Base-by-base conservation (phyloP, 2,888 invertebrate species). In the Ametastegia equiseti region DNA sequence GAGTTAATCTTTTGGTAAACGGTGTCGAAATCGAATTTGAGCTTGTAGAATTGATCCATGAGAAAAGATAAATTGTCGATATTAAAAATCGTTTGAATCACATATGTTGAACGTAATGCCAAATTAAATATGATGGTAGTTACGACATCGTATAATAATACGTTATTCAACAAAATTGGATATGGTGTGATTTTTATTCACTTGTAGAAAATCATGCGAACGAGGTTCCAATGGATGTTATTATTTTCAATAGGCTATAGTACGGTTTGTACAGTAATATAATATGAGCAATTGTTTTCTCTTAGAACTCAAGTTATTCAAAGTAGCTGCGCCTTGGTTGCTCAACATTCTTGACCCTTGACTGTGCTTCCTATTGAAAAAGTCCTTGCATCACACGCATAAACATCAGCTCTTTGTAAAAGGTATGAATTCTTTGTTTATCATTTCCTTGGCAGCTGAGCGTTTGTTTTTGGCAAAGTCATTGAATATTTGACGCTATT, bases 261-360 rank as follows among this genome's bases (percentile, higher is more conserved):
- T n/a, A 9, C n/a, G 15, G 11, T 65, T 19, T 11, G n/a, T 19
- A 19, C 19, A 65, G n/a, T n/a, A 13, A 67, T 67, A 15, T 36
- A 23, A 5, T n/a, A 27, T 36, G 23, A 5, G 5, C 9, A 39
- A 39, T 67, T 13, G 0, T n/a, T 67, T 42, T 23, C 11, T 67
- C 67, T 19, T 19, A 19, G 0, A 23, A 23, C 19, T 39, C 23
- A 67, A 67, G 39, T 39, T 23, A 39, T 36, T 67, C 67, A 67
- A 19, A 67, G 3, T 67, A 67, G 39, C 39, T 67, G 67, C 11
- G 13, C 19, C 9, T 36, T 19, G 39, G 19, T 67, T 39, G 6
- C 9, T 67, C 67, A 67, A 67, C 39, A 5, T n/a, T n/a, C n/a
- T n/a, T 67, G 36, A 67, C 67, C 67, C 39, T 67, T 67, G 67